Base-by-base conservation (phyloP, 2,113 vertebrate species). In the Xiphophorus couchianus region DNA sequence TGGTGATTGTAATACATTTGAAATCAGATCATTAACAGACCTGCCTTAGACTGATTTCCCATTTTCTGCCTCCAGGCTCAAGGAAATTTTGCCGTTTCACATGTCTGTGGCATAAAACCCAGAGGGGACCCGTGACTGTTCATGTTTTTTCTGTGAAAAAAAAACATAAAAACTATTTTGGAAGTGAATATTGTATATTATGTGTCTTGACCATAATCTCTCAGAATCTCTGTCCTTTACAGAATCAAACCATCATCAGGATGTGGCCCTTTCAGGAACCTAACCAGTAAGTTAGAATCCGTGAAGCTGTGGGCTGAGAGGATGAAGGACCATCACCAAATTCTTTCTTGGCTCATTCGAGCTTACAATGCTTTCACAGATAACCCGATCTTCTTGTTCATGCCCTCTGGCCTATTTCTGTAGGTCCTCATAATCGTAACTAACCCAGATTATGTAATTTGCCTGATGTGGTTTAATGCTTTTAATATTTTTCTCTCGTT, bases 261-360 rank as follows among this genome's bases (percentile, higher is more conserved):
- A 0, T 98, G 97, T 0, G 97, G 97, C 15, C 97, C 97, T 3
- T 98, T 98, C 87, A 95, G 86, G 73, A 94, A 80, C 4, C 79
- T 95, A 54, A 73, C 85, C 62, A 94, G 88, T 44, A 96, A 97
- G 91, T 95, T 95, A 2, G 11, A 92, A 33, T 92, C 95, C 0
- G 91, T 89, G 69, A 92, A 91, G 28, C 71, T 70, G 10, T 97
- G 94, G 95, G 63, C 90, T 25, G 63, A 28, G 0, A 39, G 72
- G 10, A 81, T 95, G 91, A 88, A 94, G 79, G 3, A 51, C 5
- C 74, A 82, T 0, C 92, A 92, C 64, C 86, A 90, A 0, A 69
- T 76, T 25, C 64, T 96, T 30, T 66, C 85, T 12, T 95, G 94
- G 96, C 81, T 97, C 11, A 51, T 84, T 61, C 94, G 91, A 94